Conservation (phyloP, 2,888 invertebrate genomes). For the Cheilosia scutellata region DNA sequence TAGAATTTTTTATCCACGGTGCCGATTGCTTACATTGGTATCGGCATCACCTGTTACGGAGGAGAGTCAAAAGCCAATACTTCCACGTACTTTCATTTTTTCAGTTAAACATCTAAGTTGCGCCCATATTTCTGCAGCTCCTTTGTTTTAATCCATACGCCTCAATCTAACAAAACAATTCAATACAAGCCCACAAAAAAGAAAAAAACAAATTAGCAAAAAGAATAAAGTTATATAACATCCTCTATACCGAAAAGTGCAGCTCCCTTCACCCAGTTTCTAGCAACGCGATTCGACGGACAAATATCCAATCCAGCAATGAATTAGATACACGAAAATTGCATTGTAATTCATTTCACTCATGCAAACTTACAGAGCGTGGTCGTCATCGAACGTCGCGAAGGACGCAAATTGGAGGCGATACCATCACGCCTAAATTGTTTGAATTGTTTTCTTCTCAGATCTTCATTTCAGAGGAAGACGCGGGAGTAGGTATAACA, state of each 20-base stretch:
- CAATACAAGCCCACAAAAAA: conserved; percentile 33
- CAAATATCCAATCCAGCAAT: conserved; percentile 55
- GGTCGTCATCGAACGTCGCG: conserved; percentile 59
- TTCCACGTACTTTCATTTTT: conserved; percentile 75
- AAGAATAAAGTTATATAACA: conserved; percentile 57
- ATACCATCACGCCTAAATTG: conserved; percentile 75
- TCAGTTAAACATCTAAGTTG: conserved; percentile 62
- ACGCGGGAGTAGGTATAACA: background rate
- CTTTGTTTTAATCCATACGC: conserved; percentile 73
- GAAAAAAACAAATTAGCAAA: conserved; percentile 1
- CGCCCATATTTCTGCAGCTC: conserved; percentile 63
- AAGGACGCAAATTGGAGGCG: conserved; percentile 74
- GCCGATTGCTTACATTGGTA: conserved; percentile 50
- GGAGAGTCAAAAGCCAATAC: conserved; percentile 72
- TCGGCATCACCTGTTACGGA: conserved; percentile 69
- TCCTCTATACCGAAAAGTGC: conserved; percentile 28
- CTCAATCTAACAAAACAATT: conserved; percentile 56
- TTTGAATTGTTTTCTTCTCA: conserved; percentile 68
- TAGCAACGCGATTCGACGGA: conserved; percentile 12
- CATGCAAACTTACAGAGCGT: conserved; percentile 61
- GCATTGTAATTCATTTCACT: conserved; percentile 72
- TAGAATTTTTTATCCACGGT: conserved; percentile 34
- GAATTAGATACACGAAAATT: conserved; percentile 72
- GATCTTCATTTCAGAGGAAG: conserved; percentile 46
- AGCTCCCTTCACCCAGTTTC: conserved; percentile 65